Evolutionary conservation across 1,140 invertebrate genomes (phyloP).

Genomic region (Aricia agestis): DNA sequence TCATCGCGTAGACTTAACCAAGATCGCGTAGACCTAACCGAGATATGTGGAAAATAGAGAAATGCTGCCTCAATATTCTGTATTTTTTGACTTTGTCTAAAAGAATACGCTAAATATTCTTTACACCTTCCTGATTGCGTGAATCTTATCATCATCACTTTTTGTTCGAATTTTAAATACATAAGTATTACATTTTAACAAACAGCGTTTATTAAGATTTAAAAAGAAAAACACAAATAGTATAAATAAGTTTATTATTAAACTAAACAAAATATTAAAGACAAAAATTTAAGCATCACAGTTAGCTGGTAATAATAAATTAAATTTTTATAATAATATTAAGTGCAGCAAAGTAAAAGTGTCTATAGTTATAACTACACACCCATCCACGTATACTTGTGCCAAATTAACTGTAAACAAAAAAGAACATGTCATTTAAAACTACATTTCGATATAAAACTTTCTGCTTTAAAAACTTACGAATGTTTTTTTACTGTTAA

Average conservation of each 20-base stretch:
- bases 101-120: too few species aligned
- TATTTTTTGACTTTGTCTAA: too few species aligned
- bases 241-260: conserved; percentile 38
- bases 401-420: conserved; percentile 72
- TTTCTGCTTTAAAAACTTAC: not conserved
- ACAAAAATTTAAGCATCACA: conserved; percentile 25
- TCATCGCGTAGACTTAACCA: too few species aligned
- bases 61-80: too few species aligned
- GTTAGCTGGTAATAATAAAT: conserved; percentile 1
- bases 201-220: too few species aligned
- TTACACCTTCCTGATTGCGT: too few species aligned
- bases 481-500: too few species aligned
- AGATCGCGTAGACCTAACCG: too few species aligned
- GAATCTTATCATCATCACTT: too few species aligned
- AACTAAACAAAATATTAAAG: conserved; percentile 34
- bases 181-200: too few species aligned
- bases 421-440: conserved; percentile 38
- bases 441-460: conserved; percentile 17
- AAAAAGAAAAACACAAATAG: not conserved
- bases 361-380: conserved; percentile 54
- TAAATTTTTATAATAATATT: not conserved
- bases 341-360: conserved; percentile 21
- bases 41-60: too few species aligned
- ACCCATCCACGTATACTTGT: conserved; percentile 64
- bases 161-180: too few species aligned